Conservation (phyloP, 2,888 invertebrate species). For the Diaperis boleti region DNA sequence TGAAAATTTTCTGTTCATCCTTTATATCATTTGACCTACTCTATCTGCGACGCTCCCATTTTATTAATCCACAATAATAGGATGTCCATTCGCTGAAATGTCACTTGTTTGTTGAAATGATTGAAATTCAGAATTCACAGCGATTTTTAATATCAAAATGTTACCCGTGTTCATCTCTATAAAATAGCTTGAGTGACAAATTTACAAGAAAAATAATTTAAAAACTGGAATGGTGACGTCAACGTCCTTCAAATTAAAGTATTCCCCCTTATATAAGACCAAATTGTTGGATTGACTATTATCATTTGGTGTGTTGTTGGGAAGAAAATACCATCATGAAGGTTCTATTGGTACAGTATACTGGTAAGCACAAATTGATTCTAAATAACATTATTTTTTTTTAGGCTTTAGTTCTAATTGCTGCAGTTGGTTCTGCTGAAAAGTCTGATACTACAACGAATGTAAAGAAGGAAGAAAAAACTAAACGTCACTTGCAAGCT, state of each 20-base stretch:
- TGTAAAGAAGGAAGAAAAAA: constrained; percentile 17
- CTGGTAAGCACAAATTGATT: not conserved
- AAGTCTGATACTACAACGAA: constrained; percentile 9
- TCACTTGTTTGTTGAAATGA: constrained; percentile 8
- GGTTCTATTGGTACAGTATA: constrained; percentile 4
- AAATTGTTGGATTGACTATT: not conserved
- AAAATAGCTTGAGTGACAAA: not conserved
- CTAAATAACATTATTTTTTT: not conserved
- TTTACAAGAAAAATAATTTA: constrained; percentile 12
- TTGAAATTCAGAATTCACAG: not conserved
- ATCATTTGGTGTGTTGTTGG: constrained; percentile 9
- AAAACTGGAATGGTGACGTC: constrained; percentile 32
- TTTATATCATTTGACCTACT: too few species aligned
- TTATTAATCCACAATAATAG: constrained; percentile 6
- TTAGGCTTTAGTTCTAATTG: constrained; percentile 16
- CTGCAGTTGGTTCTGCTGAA: constrained; percentile 3
- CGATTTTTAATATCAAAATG: constrained; percentile 3
- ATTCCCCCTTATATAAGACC: constrained; percentile 15
- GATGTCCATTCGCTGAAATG: constrained; percentile 8
- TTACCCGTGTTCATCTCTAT: not conserved
- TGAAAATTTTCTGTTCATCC: too few species aligned
- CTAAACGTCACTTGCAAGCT: not conserved
- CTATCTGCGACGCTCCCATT: constrained; percentile 8
- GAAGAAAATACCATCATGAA: constrained; percentile 14
- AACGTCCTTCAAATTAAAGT: constrained; percentile 13